phyloP scores from a whole-genome alignment of 1,140 invertebrate genomes.

The Argopecten irradians region DNA sequence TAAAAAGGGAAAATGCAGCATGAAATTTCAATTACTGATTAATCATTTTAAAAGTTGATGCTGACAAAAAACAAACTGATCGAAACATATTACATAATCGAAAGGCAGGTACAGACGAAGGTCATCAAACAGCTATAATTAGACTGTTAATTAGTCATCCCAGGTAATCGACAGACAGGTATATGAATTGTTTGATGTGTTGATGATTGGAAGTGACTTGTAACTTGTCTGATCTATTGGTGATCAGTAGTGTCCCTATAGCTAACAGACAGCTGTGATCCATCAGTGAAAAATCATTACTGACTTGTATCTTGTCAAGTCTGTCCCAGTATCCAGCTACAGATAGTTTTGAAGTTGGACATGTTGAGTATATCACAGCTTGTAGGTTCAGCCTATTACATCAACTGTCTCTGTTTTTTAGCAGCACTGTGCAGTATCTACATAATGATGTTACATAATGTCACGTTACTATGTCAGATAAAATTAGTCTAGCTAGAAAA shows the following conservation, averaged over 20 bases:
- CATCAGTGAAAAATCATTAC: constrained; percentile 15
- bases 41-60: too few species aligned
- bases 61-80: too few species aligned
- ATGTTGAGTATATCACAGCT: neutral
- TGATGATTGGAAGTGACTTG: too few species aligned
- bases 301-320: neutral
- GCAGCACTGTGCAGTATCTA: neutral
- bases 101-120: too few species aligned
- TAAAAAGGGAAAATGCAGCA: too few species aligned
- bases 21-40: too few species aligned
- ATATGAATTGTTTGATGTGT: neutral
- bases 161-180: neutral
- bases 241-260: neutral
- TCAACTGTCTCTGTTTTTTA: neutral
- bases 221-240: neutral
- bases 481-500: neutral
- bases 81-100: too few species aligned
- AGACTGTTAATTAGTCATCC: neutral
- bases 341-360: neutral
- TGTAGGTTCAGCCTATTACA: neutral
- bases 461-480: neutral
- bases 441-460: constrained; percentile 3
- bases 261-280: neutral
- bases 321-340: neutral
- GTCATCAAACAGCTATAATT: neutral